A percentile compares a stretch with the other conserved stretches of the same genome.
phyloP scores from a whole-genome alignment of 2,888 invertebrate genomes.

The Neria commutata region DNA sequence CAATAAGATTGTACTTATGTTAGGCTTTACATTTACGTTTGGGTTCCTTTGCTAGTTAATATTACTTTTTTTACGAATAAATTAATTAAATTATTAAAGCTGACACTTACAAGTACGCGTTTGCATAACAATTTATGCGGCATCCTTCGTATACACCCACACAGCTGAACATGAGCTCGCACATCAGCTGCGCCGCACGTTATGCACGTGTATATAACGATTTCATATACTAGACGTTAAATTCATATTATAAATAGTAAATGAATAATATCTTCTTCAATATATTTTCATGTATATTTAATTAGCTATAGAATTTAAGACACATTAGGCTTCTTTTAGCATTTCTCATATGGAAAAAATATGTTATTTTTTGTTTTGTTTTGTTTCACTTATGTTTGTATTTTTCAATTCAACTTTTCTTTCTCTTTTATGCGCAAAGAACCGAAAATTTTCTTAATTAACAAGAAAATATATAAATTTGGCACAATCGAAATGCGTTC shows the following conservation, averaged over 20 bases:
- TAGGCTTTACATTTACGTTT: background rate
- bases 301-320: conserved; percentile 60
- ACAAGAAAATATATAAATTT: conserved; percentile 28
- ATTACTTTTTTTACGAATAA: conserved; percentile 22
- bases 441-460: too few relatives aligned
- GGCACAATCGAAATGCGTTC: conserved; percentile 36
- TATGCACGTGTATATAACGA: conserved; percentile 16
- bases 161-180: background rate
- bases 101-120: conserved; percentile 57
- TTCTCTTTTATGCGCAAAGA: conserved; percentile 16
- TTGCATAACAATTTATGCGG: conserved; percentile 36
- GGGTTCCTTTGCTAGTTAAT: too few relatives aligned
- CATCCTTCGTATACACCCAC: background rate
- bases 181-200: background rate
- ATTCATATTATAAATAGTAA: conserved; percentile 34
- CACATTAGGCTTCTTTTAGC: conserved; percentile 61
- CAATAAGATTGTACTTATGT: conserved; percentile 7
- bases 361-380: conserved; percentile 18
- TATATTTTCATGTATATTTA: conserved; percentile 13
- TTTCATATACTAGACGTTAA: conserved; percentile 22
- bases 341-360: conserved; percentile 31
- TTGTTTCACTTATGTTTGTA: conserved; percentile 40
- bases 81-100: conserved; percentile 58
- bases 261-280: too few relatives aligned
- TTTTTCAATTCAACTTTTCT: conserved; percentile 16